Percentiles rank a stretch among this genome's conserved stretches.
These are phyloP conservation scores for Platyscapa corneri DNA, from an alignment of 1,140 invertebrate genomes.

Conservation along the genomic window DNA sequence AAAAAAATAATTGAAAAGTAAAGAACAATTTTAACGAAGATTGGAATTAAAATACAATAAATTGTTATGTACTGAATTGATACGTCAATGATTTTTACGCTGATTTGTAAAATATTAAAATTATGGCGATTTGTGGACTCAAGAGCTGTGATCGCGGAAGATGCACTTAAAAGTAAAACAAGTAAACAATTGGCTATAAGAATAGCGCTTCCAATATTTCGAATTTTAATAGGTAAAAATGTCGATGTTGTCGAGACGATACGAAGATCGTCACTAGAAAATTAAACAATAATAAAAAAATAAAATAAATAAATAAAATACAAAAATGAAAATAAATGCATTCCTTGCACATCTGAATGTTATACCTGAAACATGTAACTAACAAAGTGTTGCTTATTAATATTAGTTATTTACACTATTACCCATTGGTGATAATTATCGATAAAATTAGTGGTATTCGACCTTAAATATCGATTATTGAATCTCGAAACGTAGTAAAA, in stretches of 20 bases:
- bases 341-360: slow-evolving; percentile 25
- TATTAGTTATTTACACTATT: slow-evolving; percentile 30
- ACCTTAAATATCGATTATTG: not conserved
- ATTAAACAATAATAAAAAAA: slow-evolving; percentile 27
- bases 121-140: slow-evolving; percentile 28
- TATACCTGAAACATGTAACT: slow-evolving; percentile 45
- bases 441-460: not conserved
- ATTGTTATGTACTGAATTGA: slow-evolving; percentile 42
- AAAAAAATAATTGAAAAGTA: not conserved
- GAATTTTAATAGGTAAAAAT: slow-evolving; percentile 29
- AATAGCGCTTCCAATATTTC: slow-evolving; percentile 48
- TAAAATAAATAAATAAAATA: slow-evolving; percentile 32
- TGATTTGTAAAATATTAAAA: slow-evolving; percentile 37
- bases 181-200: slow-evolving; percentile 48
- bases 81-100: slow-evolving; percentile 42
- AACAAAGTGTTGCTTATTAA: slow-evolving; percentile 42
- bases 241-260: not conserved
- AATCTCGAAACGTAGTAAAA: not conserved
- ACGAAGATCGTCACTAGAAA: slow-evolving; percentile 14
- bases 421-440: slow-evolving; percentile 1
- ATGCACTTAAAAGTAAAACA: slow-evolving; percentile 51
- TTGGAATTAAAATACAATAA: slow-evolving; percentile 43
- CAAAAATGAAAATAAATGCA: not conserved
- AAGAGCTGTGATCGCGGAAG: slow-evolving; percentile 46
- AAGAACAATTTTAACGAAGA: not conserved